phyloP scores from a whole-genome alignment of 2,797 vertebrate species.

The Halcyon badia region DNA sequence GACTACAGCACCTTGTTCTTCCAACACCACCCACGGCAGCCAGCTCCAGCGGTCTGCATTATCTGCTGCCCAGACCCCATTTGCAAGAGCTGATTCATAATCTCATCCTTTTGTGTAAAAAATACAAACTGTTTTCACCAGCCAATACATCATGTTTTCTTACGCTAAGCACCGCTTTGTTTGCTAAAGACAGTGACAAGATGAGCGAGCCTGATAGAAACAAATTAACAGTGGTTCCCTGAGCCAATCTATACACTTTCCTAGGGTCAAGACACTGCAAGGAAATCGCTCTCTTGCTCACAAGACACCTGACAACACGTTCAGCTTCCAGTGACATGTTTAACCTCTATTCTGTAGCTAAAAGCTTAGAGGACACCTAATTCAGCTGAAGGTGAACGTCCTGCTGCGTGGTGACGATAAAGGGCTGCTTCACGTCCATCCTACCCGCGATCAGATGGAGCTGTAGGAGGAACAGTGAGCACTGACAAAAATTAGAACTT shows the following conservation, averaged over 20 bases:
- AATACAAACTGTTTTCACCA: neutral
- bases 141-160: neutral
- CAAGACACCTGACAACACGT: neutral
- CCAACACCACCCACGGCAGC: neutral
- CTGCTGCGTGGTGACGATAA: neutral
- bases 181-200: neutral
- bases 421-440: neutral
- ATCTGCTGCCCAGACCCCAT: neutral
- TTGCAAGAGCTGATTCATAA: neutral
- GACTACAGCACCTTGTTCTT: neutral
- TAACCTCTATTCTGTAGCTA: neutral
- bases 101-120: neutral
- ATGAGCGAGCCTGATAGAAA: neutral
- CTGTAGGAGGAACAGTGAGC: neutral
- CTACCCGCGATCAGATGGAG: neutral
- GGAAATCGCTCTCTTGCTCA: neutral
- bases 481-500: neutral
- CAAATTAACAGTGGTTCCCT: neutral
- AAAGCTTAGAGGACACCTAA: accelerated
- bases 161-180: neutral
- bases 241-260: neutral
- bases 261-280: neutral
- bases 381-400: neutral
- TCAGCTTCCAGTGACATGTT: neutral
- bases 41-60: neutral